phyloP scores from a whole-genome alignment of 2,113 vertebrate species.

The Regulus satrapa region DNA sequence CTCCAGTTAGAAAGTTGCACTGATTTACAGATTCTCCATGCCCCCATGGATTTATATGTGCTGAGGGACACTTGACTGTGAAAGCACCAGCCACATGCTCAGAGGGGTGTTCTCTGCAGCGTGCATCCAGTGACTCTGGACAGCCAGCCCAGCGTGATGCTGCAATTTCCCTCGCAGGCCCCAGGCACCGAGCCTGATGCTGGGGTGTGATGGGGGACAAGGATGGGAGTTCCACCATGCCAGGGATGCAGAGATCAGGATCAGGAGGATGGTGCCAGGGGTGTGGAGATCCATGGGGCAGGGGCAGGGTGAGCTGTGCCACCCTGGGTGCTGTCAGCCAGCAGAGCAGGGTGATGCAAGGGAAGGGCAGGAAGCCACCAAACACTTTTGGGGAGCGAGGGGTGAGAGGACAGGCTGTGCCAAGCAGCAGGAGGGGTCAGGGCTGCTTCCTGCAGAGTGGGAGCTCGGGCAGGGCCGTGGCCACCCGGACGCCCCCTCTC shows the following conservation, averaged over 20 bases:
- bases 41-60: not conserved
- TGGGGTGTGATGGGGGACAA: fast-evolving
- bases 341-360: not conserved
- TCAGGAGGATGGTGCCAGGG: not conserved
- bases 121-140: not conserved
- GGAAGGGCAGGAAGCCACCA: not conserved
- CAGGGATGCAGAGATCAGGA: too few relatives aligned
- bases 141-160: not conserved
- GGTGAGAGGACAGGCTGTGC: not conserved
- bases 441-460: not conserved
- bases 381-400: not conserved
- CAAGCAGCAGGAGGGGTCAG: not conserved
- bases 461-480: not conserved
- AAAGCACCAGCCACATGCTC: not conserved
- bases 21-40: not conserved
- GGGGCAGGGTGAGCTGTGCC: not conserved
- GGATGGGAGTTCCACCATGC: too few relatives aligned
- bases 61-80: not conserved
- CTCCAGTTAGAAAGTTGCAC: not conserved
- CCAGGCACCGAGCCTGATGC: not conserved
- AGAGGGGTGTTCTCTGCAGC: not conserved
- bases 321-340: fast-evolving
- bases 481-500: not conserved
- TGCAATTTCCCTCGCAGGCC: not conserved
- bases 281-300: not conserved